Evolutionary conservation across 2,113 vertebrate genomes (phyloP).

Genomic region (Poecilia latipinna): DNA sequence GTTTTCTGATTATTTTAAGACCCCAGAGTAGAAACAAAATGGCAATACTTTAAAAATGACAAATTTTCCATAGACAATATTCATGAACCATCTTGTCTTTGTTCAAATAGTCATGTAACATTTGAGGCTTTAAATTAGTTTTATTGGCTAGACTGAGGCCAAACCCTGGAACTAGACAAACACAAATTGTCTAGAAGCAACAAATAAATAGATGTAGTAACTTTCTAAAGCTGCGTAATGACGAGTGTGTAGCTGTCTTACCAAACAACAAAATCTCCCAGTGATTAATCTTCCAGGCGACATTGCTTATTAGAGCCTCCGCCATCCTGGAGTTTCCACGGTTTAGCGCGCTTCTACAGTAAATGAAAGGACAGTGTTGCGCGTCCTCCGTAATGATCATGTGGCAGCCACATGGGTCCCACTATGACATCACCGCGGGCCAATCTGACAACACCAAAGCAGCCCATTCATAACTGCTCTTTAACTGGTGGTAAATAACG

Average conservation of each 20-base stretch:
- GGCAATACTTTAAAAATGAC: too few relatives aligned
- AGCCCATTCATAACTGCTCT: slow-evolving; percentile 67
- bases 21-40: too few relatives aligned
- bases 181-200: neutral
- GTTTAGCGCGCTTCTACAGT: slow-evolving; percentile 30
- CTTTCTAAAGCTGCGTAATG: neutral
- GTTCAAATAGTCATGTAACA: neutral
- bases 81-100: neutral
- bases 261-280: slow-evolving; percentile 4
- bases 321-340: slow-evolving; percentile 51
- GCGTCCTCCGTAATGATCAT: slow-evolving; percentile 68
- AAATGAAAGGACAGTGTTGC: slow-evolving; percentile 64
- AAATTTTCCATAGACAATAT: too few relatives aligned
- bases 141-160: neutral
- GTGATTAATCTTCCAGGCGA: slow-evolving; percentile 8
- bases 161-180: neutral
- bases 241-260: too few relatives aligned
- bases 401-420: slow-evolving; percentile 72
- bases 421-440: slow-evolving; percentile 70
- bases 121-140: neutral
- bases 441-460: slow-evolving; percentile 40
- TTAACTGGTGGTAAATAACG: slow-evolving; percentile 66
- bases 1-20: too few relatives aligned
- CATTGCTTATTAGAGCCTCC: slow-evolving; percentile 8
- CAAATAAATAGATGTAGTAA: neutral